Conservation (phyloP, 2,888 invertebrate genomes). For the Lampropteryx suffumata region DNA sequence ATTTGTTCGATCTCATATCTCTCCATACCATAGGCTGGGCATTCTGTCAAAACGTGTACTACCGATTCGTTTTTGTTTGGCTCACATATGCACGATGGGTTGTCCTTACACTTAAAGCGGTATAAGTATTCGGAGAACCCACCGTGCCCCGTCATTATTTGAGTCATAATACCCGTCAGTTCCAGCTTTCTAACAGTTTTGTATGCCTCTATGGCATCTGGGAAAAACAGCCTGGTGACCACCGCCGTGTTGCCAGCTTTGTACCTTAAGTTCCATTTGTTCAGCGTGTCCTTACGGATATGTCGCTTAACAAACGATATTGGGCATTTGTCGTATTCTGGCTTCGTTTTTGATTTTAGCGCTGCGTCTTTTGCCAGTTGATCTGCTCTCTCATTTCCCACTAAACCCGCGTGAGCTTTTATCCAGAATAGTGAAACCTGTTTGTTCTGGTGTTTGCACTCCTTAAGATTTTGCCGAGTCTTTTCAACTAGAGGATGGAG, state of each 20-base stretch:
- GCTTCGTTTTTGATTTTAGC: not conserved
- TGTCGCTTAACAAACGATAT: slow-evolving; percentile 11
- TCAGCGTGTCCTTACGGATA: not conserved
- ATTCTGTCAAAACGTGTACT: not conserved
- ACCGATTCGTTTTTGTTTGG: not conserved
- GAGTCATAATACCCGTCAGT: not conserved
- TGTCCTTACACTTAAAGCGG: slow-evolving; percentile 2
- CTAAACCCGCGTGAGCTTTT: slow-evolving; percentile 14
- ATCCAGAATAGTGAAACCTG: slow-evolving; percentile 5
- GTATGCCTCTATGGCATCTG: slow-evolving; percentile 2
- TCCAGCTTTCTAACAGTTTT: not conserved
- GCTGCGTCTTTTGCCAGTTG: slow-evolving; percentile 18
- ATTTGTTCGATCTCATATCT: not conserved
- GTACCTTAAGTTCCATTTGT: slow-evolving; percentile 8
- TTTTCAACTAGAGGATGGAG: slow-evolving; percentile 7
- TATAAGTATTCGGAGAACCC: slow-evolving; percentile 1
- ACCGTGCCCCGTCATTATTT: not conserved
- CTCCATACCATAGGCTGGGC: not conserved
- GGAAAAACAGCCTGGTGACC: slow-evolving; percentile 6
- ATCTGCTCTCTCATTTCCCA: slow-evolving; percentile 16
- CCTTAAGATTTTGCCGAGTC: not conserved
- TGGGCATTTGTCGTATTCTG: slow-evolving; percentile 6
- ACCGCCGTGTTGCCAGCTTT: not conserved
- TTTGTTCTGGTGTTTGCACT: not conserved
- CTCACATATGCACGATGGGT: slow-evolving; percentile 13